Conservation (phyloP, 2,888 invertebrate species). For the Teleiodes luculella region DNA sequence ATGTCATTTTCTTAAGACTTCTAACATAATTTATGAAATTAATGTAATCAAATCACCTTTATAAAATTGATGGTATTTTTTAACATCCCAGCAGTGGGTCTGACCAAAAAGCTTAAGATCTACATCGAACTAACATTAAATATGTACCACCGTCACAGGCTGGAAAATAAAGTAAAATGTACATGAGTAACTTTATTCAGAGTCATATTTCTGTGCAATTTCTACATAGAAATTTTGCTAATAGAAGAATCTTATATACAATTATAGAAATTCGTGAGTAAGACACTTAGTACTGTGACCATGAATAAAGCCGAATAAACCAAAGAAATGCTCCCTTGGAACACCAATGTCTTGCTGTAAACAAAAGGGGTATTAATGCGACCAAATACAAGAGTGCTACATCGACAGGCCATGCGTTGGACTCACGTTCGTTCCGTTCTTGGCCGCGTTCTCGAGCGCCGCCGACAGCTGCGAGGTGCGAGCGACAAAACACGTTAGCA, state of each 20-base stretch:
- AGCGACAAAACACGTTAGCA: conserved; percentile 72
- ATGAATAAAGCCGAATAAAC: conserved; percentile 1
- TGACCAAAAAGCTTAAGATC: conserved; percentile 7
- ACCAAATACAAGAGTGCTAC: conserved; percentile 9
- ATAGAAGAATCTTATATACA: no score
- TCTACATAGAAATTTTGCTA: no score
- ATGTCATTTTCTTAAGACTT: no score
- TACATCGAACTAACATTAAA: conserved; percentile 6
- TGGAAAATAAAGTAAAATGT: conserved; percentile 11
- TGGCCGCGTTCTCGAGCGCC: conserved; percentile 85
- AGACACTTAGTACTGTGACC: neutral
- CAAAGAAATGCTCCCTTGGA: neutral
- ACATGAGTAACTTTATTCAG: conserved; percentile 1
- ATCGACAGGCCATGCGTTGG: conserved; percentile 56
- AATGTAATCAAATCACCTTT: no score
- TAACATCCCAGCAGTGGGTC: neutral
- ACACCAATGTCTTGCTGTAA: conserved; percentile 4
- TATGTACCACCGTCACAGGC: conserved; percentile 18
- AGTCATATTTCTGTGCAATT: neutral
- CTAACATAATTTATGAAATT: no score
- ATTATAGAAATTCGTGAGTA: no score
- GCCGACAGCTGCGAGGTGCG: conserved; percentile 71
- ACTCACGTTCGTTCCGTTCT: conserved; percentile 82
- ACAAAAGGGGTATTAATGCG: conserved; percentile 2
- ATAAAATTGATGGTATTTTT: no score